These are phyloP conservation scores for Lumbricus terrestris DNA, from an alignment of 2,888 invertebrate genomes.

Conservation along the genomic window DNA sequence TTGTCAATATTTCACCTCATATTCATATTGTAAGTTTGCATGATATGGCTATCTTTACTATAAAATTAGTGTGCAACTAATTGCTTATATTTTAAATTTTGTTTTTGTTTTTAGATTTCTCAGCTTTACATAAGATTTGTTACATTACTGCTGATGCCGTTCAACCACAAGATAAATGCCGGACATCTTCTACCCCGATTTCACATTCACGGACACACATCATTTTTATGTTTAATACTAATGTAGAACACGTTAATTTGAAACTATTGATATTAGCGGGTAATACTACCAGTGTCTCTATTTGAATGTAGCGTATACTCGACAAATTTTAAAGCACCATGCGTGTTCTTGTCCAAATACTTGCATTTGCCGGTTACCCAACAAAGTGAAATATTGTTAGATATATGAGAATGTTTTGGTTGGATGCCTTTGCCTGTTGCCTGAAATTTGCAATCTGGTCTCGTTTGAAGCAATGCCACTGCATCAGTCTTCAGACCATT, in stretches of 20 bases:
- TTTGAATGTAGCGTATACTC: not conserved
- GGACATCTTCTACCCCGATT: not conserved
- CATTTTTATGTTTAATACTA: not conserved
- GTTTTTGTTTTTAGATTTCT: not conserved
- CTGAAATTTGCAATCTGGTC: not conserved
- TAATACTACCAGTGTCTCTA: not conserved
- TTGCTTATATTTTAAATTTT: not conserved
- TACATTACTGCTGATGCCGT: not conserved
- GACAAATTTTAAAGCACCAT: not conserved
- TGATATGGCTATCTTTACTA: not conserved
- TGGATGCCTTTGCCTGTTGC: not conserved
- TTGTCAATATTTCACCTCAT: too few species aligned
- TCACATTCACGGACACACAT: not conserved
- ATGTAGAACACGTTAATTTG: not conserved
- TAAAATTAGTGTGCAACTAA: not conserved
- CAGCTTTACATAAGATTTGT: not conserved
- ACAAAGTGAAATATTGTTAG: not conserved
- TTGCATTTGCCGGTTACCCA: not conserved
- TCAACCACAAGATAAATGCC: not conserved
- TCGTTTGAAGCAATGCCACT: not conserved
- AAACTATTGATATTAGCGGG: not conserved
- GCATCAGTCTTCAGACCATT: not conserved
- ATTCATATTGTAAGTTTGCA: too few species aligned
- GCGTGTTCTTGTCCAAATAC: too few species aligned
- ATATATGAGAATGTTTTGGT: not conserved